Base-by-base conservation (phyloP, 2,797 vertebrate genomes). In the Podargus strigoides region DNA sequence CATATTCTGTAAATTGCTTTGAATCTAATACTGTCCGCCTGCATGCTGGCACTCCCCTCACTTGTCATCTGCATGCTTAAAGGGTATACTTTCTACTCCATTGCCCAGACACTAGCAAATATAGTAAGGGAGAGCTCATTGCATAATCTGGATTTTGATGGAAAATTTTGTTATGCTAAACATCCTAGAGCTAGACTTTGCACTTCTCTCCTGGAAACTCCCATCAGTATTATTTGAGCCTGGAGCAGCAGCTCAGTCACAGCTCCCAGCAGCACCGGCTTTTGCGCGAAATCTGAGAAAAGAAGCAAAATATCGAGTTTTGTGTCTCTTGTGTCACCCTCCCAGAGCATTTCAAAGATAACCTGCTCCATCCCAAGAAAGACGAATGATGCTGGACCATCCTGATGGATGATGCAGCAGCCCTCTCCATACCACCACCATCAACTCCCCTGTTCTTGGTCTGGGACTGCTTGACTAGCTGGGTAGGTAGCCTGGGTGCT, bases 31-130 rank as follows among this genome's bases (percentile, higher is more conserved):
- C 70, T 79, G 13, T 67, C 80, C 6, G 12, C 63, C 47, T 82
- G 68, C 59, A 49, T 44, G 77, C 55, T 12, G 0, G 67, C 44
- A 73, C 77, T 82, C 47, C 82, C 49, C 47, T 82, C 78, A 53
- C 74, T 96, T 82, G 75, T 87, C 75, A 42, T 74, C 78, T 55
- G 47, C 55, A 41, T 70, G 75, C 47, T 94, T 85, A 79, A 87
- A 90, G 62, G 41, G 23, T 85, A 17, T 64, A 6, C 85, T 93
- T 96, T 87, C 84, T 96, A 87, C 74, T 93, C 75, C 85, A 74
- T 79, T 90, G 87, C 75, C 68, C 56, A 94, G 77, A 92, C 9
- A 5, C 83, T 75, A 58, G 46, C 68, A 69, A 91, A 53, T 88
- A 42, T 81, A 78, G n/a, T 53, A 81, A 84, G 46, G 63, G 64